phyloP scores from a whole-genome alignment of 2,113 vertebrate species.

The Hippocampus zosterae region DNA sequence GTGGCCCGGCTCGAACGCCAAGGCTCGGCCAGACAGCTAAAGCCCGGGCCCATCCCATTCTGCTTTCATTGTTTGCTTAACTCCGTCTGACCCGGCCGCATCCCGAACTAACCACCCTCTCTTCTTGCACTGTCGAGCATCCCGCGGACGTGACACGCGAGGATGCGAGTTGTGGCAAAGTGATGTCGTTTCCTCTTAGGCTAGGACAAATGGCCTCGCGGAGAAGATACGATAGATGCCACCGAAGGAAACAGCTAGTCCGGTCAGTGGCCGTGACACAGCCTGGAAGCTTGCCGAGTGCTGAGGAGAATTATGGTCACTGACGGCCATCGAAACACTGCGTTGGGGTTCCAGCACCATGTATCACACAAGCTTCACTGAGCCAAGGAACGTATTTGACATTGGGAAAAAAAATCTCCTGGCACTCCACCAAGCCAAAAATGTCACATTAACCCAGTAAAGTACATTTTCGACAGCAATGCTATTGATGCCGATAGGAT shows the following conservation, averaged over 20 bases:
- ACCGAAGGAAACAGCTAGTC: conserved; percentile 50
- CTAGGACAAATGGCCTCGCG: conserved; percentile 33
- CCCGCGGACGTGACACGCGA: background rate
- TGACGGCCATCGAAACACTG: conserved; percentile 38
- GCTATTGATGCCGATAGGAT: too few relatives aligned
- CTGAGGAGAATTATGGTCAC: conserved; percentile 33
- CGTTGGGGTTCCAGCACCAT: conserved; percentile 13
- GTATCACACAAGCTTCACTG: background rate
- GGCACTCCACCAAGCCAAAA: background rate
- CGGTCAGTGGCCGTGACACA: conserved; percentile 39
- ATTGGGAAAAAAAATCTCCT: background rate
- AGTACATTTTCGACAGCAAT: too few relatives aligned
- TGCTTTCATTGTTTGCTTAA: conserved; percentile 43
- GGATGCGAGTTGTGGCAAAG: background rate
- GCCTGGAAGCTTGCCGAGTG: conserved; percentile 33
- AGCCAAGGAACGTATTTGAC: background rate
- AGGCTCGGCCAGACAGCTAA: conserved; percentile 53
- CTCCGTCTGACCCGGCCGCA: conserved; percentile 27
- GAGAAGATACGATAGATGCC: conserved; percentile 39
- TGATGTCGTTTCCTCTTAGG: conserved; percentile 19
- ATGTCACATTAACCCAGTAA: too few relatives aligned
- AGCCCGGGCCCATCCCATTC: conserved; percentile 50
- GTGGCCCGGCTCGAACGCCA: conserved; percentile 37
- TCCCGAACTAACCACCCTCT: conserved; percentile 34
- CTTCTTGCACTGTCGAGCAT: conserved; percentile 35